These are phyloP conservation scores for Gymnothorax reevesii DNA, from an alignment of 2,797 vertebrate species.

Conservation along the genomic window DNA sequence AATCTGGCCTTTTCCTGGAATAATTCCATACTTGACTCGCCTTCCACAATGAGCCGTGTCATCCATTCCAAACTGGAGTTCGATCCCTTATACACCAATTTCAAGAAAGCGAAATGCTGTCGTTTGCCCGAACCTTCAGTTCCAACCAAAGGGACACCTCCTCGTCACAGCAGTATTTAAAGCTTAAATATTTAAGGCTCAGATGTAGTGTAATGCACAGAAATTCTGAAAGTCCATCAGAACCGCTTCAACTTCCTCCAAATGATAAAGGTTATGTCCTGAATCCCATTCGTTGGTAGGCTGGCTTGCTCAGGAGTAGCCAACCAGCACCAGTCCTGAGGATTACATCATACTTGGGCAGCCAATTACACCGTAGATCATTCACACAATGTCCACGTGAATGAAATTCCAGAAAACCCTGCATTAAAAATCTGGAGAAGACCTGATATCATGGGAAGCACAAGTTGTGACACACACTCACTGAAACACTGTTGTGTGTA, in stretches of 20 bases:
- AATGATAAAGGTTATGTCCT: not conserved
- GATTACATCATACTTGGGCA: not conserved
- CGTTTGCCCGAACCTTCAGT: not conserved
- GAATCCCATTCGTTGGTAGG: not conserved
- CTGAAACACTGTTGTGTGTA: not conserved
- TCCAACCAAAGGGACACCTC: not conserved
- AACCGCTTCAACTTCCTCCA: not conserved
- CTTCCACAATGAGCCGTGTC: conserved; percentile 6
- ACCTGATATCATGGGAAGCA: not conserved
- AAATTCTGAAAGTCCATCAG: not conserved
- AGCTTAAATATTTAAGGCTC: conserved; percentile 22
- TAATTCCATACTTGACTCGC: not conserved
- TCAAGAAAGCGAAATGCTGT: not conserved
- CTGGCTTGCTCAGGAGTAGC: not conserved
- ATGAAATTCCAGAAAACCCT: not conserved
- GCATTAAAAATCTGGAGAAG: not conserved
- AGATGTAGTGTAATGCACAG: conserved; percentile 7
- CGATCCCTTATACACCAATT: not conserved
- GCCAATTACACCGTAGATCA: not conserved
- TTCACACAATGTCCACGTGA: not conserved
- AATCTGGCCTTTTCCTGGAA: conserved; percentile 2
- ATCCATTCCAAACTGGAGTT: not conserved
- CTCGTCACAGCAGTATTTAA: conserved; percentile 22
- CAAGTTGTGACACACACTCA: not conserved
- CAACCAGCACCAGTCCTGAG: not conserved